Conservation (phyloP, 2,888 invertebrate species). For the Atethmia centrago region DNA sequence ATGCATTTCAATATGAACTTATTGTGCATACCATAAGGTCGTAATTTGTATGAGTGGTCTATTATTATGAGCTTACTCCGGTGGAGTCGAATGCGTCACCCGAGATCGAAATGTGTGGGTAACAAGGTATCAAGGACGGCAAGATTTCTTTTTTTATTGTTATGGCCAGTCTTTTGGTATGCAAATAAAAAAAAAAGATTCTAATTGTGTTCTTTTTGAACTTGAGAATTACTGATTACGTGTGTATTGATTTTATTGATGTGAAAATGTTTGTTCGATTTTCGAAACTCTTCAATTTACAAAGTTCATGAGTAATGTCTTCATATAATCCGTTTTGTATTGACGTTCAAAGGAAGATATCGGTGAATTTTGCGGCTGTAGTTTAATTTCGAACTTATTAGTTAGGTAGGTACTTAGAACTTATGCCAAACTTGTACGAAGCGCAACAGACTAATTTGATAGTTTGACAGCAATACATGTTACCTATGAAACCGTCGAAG, state of each 20-base stretch:
- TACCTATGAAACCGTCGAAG: slow-evolving; percentile 9
- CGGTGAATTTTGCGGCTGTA: not conserved
- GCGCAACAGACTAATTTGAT: slow-evolving; percentile 14
- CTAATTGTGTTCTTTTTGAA: slow-evolving; percentile 70
- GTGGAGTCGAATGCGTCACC: slow-evolving; percentile 78
- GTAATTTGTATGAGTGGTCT: slow-evolving; percentile 44
- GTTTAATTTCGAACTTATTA: slow-evolving; percentile 17
- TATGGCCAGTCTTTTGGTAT: slow-evolving; percentile 78
- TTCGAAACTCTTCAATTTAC: slow-evolving; percentile 12
- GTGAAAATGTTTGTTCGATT: slow-evolving; percentile 27
- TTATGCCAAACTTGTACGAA: slow-evolving; percentile 10
- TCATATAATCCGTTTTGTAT: not conserved
- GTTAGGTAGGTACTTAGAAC: slow-evolving; percentile 6
- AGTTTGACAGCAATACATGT: not conserved
- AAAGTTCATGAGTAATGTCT: not conserved
- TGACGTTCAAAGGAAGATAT: slow-evolving; percentile 1
- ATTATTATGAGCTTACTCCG: slow-evolving; percentile 62
- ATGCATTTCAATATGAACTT: slow-evolving; percentile 60
- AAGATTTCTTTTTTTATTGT: slow-evolving; percentile 77
- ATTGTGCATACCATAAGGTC: slow-evolving; percentile 57
- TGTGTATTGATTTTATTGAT: slow-evolving; percentile 47
- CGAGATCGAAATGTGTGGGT: slow-evolving; percentile 82
- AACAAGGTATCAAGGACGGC: slow-evolving; percentile 85
- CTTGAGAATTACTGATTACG: slow-evolving; percentile 57
- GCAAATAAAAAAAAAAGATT: slow-evolving; percentile 78